Evolutionary conservation across 2,797 vertebrate species (phyloP).

Genomic region (Natrix natrix): DNA sequence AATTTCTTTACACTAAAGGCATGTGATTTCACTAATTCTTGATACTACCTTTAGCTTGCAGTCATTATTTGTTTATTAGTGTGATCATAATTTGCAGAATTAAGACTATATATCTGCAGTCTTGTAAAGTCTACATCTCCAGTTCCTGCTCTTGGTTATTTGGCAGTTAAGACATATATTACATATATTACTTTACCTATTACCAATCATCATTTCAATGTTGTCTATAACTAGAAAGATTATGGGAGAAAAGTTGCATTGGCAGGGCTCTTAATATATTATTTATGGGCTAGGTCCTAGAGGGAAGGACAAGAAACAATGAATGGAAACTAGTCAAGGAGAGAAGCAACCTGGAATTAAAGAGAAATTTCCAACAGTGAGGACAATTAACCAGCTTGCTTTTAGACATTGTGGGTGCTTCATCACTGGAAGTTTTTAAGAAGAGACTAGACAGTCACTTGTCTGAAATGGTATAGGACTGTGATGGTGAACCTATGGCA

Average conservation of each 20-base stretch:
- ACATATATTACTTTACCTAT: neutral
- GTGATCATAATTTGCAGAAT: neutral
- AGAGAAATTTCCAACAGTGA: no score
- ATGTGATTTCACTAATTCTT: constrained; percentile 30
- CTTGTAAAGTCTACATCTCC: neutral
- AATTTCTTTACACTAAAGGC: constrained; percentile 10
- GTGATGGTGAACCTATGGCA: no score
- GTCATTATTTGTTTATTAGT: constrained; percentile 16
- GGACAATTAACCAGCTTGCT: no score
- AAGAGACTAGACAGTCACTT: no score
- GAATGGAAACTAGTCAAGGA: no score
- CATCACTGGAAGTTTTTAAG: no score
- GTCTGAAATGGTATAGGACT: no score
- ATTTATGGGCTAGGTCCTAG: neutral
- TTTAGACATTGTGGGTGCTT: no score
- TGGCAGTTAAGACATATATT: neutral
- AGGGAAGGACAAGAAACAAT: no score
- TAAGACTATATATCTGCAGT: neutral
- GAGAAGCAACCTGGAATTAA: no score
- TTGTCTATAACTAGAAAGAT: neutral
- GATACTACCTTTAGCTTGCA: constrained; percentile 17
- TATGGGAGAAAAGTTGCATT: neutral
- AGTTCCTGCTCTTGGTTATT: neutral
- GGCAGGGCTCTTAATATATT: neutral
- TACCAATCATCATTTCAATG: neutral